Base-by-base conservation (phyloP, 2,888 invertebrate genomes). In the Dione vanillae region DNA sequence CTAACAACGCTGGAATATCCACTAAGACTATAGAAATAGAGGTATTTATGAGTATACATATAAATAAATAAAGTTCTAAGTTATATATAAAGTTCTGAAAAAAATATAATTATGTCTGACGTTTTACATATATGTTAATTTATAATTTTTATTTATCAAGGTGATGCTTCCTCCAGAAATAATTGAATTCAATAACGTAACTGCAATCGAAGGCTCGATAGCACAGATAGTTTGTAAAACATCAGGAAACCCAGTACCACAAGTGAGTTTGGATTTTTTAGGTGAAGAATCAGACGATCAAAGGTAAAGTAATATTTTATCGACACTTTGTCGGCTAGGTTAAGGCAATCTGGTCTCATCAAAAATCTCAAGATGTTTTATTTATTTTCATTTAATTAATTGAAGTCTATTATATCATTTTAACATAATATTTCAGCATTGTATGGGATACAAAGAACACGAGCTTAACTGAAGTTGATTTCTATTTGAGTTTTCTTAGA, bases 101-200 rank as follows among this genome's bases (percentile, higher is more conserved):
- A 27, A 27, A 27, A 27, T 27, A 27, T 27, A 27, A 27, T 27
- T 27, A 27, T 27, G 5, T 27, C 27, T 5, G 2, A 27, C 2
- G 2, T 27, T 27, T 27, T 27, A 27, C 27, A 27, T 27, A 27
- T 27, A 27, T 27, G 27, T 5, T 27, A 27, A 27, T 27, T 27
- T 5, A 27, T 27, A 27, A 27, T 27, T 27, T 27, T 27, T 27
- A 5, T 27, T 27, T 40, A 16, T 64, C 16, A 72, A 93, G 92
- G 92, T 93, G 14, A 74, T 84, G 19, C 77, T 83, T 0, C 79
- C 82, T 11, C 91, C 92, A 43, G 70, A 73, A 54, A 86, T 93
- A 51, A 82, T 78, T 6, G 70, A 78, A 16, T 88, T 91, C 51
- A 71, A 77, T 0, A 84, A 90, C 43, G 79, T 84, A 66, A 84